Evolutionary conservation across 2,113 vertebrate species (phyloP).

Genomic region (Thryonomys swinderianus): DNA sequence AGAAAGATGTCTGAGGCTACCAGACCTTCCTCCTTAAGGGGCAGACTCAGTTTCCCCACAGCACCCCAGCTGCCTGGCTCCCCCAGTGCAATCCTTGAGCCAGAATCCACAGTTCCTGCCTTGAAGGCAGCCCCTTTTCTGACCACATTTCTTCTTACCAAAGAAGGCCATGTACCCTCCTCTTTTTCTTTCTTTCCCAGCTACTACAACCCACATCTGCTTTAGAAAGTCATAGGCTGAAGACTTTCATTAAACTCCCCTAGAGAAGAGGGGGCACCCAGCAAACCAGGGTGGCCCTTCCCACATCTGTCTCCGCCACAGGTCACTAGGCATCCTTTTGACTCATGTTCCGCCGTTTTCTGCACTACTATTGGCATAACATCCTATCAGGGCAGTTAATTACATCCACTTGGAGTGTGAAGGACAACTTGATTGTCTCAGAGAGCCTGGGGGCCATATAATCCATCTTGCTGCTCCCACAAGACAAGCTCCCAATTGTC

Average conservation of each 20-base stretch:
- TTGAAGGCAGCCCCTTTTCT: not conserved
- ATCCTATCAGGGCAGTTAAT: conserved; percentile 86
- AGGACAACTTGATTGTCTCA: conserved; percentile 84
- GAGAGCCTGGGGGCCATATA: conserved; percentile 80
- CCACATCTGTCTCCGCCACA: not conserved
- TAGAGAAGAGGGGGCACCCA: not conserved
- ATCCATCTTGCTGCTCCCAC: conserved; percentile 75
- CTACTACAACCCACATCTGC: not conserved
- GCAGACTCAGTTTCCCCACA: not conserved
- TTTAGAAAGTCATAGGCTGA: not conserved
- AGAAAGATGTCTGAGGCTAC: not conserved
- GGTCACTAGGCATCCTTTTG: conserved; percentile 45
- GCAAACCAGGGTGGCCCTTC: not conserved
- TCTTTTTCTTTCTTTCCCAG: not conserved
- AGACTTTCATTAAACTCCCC: not conserved
- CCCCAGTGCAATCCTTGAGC: no score
- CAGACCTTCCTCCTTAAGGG: not conserved
- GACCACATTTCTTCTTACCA: not conserved
- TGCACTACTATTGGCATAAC: conserved; percentile 83
- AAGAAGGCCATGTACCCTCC: not conserved
- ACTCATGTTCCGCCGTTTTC: conserved; percentile 84
- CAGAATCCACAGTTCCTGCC: not conserved
- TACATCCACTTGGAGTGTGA: conserved; percentile 86
- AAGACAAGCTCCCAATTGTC: conserved; percentile 57
- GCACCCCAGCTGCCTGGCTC: not conserved